Base-by-base conservation (phyloP, 1,140 invertebrate genomes). In the Platyscapa corneri region DNA sequence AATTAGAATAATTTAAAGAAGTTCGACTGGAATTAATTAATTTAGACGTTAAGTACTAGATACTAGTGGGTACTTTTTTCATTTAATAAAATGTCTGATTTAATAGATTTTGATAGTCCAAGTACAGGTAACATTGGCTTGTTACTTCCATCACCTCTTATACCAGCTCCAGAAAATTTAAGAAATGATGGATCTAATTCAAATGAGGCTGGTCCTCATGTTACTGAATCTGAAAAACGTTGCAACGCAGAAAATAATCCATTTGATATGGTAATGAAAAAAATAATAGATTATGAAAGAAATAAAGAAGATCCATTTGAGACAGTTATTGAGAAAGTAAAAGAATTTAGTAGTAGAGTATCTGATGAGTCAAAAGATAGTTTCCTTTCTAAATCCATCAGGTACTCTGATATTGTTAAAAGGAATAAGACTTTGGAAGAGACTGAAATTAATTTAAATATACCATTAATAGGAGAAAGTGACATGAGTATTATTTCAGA, bases 301-400 rank as follows among this genome's bases (percentile, higher is more conserved):
- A 92, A 91, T 80, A 88, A 88, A 10, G 87, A 90, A 16, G 92
- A 93, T 88, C 91, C 92, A 10, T 93, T 92, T 74, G 92, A 93
- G 56, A 82, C 89, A 39, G 89, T 88, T 32, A 82, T 89, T n/a
- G 86, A 91, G 80, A 90, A 89, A 82, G 90, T 90, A 20, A 65
- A 88, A 3, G 87, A 67, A 10, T 65, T 34, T 64, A 87, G 87
- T 30, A 53, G n/a, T 46, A 65, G n/a, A 14, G 12, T 46, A 12
- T 77, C 56, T 2, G 34, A 86, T 14, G 77, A 88, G 12, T 87
- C 88, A 37, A 84, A 74, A 16, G 87, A 90, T 76, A 87, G 89
- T 60, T 87, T 81, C 34, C 81, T 30, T 12, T 23, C 74, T 65
- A 3, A 89, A 64, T 30, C 53, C 5, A 88, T 30, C 14, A 86